Percentiles rank a stretch among this genome's conserved stretches.
phyloP scores from a whole-genome alignment of 2,888 invertebrate species.

The Sinodicranocentrus sp. region DNA sequence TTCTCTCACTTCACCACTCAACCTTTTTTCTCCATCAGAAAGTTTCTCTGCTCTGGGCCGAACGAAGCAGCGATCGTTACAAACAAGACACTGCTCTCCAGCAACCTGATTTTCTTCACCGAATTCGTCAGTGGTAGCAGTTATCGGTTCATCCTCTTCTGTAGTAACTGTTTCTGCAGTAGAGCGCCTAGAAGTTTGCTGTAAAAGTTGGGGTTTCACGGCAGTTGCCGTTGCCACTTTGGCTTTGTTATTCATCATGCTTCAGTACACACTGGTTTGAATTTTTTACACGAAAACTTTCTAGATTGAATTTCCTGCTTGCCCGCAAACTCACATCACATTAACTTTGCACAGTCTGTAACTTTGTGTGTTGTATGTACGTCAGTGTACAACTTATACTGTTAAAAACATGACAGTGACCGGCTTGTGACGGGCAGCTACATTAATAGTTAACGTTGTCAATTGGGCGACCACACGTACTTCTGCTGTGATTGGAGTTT shows the following conservation, averaged over 20 bases:
- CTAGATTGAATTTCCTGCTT: neutral
- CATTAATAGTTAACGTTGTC: too few species aligned
- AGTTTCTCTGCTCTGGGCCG: slow-evolving; percentile 37
- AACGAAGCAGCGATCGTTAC: slow-evolving; percentile 54
- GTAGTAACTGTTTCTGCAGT: slow-evolving; percentile 29
- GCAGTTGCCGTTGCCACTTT: neutral
- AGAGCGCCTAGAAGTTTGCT: slow-evolving; percentile 34
- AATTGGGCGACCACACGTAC: too few species aligned
- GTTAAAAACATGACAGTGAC: too few species aligned
- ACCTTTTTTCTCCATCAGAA: slow-evolving; percentile 39
- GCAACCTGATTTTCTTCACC: slow-evolving; percentile 18
- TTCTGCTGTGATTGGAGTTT: too few species aligned
- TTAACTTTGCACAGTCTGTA: too few species aligned
- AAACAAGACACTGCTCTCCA: slow-evolving; percentile 59
- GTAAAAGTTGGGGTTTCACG: neutral
- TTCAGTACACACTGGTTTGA: neutral
- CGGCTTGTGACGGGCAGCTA: too few species aligned
- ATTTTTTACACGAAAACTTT: neutral
- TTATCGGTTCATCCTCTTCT: slow-evolving; percentile 14
- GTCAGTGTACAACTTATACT: too few species aligned
- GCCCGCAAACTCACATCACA: neutral
- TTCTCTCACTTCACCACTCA: slow-evolving; percentile 43
- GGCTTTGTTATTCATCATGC: slow-evolving; percentile 22
- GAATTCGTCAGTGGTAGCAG: neutral
- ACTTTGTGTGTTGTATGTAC: too few species aligned